Percentiles rank a stretch among this genome's conserved stretches.
phyloP scores from a whole-genome alignment of 2,113 vertebrate species.

The Rafetus swinhoei region DNA sequence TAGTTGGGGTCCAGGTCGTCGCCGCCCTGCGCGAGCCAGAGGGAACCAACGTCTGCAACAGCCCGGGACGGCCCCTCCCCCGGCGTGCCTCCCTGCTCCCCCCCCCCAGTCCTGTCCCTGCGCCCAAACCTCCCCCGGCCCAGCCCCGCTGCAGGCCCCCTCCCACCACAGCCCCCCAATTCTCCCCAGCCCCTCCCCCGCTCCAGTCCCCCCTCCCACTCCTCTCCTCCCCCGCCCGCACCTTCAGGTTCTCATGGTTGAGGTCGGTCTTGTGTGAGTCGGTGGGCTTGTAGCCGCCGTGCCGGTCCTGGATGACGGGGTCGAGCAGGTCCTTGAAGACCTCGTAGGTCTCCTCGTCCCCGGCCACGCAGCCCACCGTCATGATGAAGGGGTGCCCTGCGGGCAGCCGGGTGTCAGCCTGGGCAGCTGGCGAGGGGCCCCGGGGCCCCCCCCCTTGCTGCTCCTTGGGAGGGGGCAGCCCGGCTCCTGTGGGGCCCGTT shows the following conservation, averaged over 20 bases:
- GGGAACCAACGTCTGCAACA: not conserved
- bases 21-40: conserved; percentile 81
- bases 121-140: not conserved
- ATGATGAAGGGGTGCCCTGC: conserved; percentile 95
- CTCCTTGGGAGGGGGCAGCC: not conserved
- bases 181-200: not conserved
- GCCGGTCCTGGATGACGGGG: conserved; percentile 92
- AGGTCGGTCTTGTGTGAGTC: conserved; percentile 95
- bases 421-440: too few species aligned
- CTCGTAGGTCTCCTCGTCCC: conserved; percentile 90
- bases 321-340: conserved; percentile 92
- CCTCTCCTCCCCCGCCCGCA: not conserved
- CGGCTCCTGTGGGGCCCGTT: too few species aligned
- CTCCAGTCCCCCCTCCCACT: too few species aligned
- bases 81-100: rapidly evolving
- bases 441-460: too few species aligned
- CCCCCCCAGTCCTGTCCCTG: not conserved
- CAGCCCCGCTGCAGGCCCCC: too few species aligned
- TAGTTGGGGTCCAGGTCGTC: conserved; percentile 94
- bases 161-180: not conserved
- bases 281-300: conserved; percentile 91
- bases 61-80: not conserved
- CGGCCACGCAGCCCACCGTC: conserved; percentile 93
- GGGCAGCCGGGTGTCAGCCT: not conserved
- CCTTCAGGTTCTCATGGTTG: conserved; percentile 96